These are phyloP conservation scores for Trachymyrmex cornetzi DNA, from an alignment of 1,140 invertebrate genomes.

Conservation along the genomic window DNA sequence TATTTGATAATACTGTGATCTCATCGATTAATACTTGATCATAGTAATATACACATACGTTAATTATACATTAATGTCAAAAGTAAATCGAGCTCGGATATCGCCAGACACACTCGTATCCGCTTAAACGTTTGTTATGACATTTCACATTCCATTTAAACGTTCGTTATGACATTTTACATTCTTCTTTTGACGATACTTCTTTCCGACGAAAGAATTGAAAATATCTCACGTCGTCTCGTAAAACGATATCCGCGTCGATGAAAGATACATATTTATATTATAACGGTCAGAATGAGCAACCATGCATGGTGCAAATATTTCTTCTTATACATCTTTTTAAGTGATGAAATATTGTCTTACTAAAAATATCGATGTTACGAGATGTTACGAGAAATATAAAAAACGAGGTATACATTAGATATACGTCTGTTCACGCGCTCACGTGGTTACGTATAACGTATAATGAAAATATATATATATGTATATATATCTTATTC, in stretches of 20 bases:
- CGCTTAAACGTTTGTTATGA: background rate
- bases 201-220: background rate
- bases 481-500: slow-evolving; percentile 38
- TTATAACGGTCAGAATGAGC: slow-evolving; percentile 43
- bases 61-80: slow-evolving; percentile 42
- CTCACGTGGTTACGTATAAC: slow-evolving; percentile 23
- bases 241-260: slow-evolving; percentile 50
- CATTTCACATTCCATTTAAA: background rate
- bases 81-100: slow-evolving; percentile 52
- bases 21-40: slow-evolving; percentile 64
- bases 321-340: slow-evolving; percentile 25
- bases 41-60: slow-evolving; percentile 60
- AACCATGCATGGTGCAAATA: slow-evolving; percentile 45
- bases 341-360: slow-evolving; percentile 48
- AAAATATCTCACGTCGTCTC: slow-evolving; percentile 17
- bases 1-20: slow-evolving; percentile 72
- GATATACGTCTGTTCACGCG: slow-evolving; percentile 22
- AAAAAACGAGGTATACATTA: slow-evolving; percentile 56
- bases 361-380: slow-evolving; percentile 38
- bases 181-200: background rate
- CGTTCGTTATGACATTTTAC: background rate
- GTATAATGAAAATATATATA: slow-evolving; percentile 54
- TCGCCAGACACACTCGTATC: slow-evolving; percentile 4
- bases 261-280: slow-evolving; percentile 54
- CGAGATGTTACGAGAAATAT: slow-evolving; percentile 44